A percentile compares a stretch with the other conserved stretches of the same genome.
Conservation (phyloP, 2,797 vertebrate genomes). For the Sternarchorhynchus goeldii region DNA sequence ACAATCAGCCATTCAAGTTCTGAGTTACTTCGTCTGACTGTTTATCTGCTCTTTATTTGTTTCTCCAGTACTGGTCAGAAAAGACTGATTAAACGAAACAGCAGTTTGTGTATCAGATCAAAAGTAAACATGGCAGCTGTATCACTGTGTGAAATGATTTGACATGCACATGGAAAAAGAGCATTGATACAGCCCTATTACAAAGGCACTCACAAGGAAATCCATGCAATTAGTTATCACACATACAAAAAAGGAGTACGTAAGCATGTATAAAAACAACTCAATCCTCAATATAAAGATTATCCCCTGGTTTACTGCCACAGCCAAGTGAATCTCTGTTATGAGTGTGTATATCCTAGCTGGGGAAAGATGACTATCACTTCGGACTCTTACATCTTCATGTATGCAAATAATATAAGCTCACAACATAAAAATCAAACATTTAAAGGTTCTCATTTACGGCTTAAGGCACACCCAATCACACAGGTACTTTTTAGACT, state of each 20-base stretch:
- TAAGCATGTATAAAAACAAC: slow-evolving; percentile 64
- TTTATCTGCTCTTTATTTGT: neutral
- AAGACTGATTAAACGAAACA: neutral
- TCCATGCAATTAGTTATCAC: slow-evolving; percentile 58
- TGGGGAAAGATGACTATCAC: slow-evolving; percentile 22
- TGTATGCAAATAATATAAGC: slow-evolving; percentile 21
- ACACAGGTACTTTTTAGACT: slow-evolving; percentile 49
- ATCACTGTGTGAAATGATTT: slow-evolving; percentile 9
- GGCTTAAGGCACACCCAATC: slow-evolving; percentile 50
- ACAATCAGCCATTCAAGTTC: slow-evolving; percentile 32
- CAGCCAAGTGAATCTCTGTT: slow-evolving; percentile 10
- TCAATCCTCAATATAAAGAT: slow-evolving; percentile 57
- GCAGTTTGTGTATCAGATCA: neutral
- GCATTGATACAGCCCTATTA: slow-evolving; percentile 42
- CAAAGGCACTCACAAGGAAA: slow-evolving; percentile 53
- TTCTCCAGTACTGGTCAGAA: neutral
- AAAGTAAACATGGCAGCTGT: slow-evolving; percentile 16
- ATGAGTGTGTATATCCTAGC: slow-evolving; percentile 39
- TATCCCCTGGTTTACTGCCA: slow-evolving; percentile 53
- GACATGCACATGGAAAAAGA: slow-evolving; percentile 48
- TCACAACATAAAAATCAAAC: slow-evolving; percentile 19
- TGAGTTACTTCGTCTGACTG: slow-evolving; percentile 19
- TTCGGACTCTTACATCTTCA: slow-evolving; percentile 11
- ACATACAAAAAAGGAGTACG: slow-evolving; percentile 46
- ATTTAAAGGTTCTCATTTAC: slow-evolving; percentile 23